phyloP scores from a whole-genome alignment of 1,140 invertebrate genomes.

The Platyscapa corneri region DNA sequence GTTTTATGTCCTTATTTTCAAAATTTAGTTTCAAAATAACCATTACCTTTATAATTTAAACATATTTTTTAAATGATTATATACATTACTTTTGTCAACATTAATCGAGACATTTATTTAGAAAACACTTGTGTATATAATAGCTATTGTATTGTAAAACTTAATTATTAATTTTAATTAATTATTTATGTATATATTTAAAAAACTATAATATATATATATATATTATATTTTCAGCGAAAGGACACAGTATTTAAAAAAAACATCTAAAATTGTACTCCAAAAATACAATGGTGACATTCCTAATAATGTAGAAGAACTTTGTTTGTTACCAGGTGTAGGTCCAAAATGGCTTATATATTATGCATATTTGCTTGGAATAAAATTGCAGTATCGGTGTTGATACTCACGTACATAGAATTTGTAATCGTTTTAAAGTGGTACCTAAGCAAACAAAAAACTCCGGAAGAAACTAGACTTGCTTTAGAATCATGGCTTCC shows the following conservation, averaged over 20 bases:
- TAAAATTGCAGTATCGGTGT: slow-evolving; percentile 91
- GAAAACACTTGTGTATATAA: too few relatives aligned
- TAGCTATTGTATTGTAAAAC: too few relatives aligned
- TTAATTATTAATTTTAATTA: too few relatives aligned
- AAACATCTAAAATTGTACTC: slow-evolving; percentile 86
- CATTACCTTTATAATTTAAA: too few relatives aligned
- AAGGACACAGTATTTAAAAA: slow-evolving; percentile 95
- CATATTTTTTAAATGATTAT: too few relatives aligned
- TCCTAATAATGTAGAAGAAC: slow-evolving; percentile 85
- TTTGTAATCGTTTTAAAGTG: slow-evolving; percentile 94
- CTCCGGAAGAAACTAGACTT: slow-evolving; percentile 90
- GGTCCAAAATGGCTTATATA: slow-evolving; percentile 98
- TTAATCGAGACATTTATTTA: too few relatives aligned
- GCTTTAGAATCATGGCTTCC: slow-evolving; percentile 94
- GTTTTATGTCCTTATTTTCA: too few relatives aligned
- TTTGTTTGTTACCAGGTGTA: slow-evolving; percentile 92
- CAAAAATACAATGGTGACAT: slow-evolving; percentile 92
- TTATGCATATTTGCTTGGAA: slow-evolving; percentile 96
- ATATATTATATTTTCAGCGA: slow-evolving; percentile 75
- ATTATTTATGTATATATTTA: too few relatives aligned
- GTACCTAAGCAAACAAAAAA: slow-evolving; percentile 83
- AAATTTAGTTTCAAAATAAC: too few relatives aligned
- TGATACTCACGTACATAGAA: slow-evolving; percentile 98
- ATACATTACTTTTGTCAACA: too few relatives aligned
- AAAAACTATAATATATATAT: too few relatives aligned